These are phyloP conservation scores for Rhinogobio ventralis DNA, from an alignment of 2,797 vertebrate species.

Conservation along the genomic window DNA sequence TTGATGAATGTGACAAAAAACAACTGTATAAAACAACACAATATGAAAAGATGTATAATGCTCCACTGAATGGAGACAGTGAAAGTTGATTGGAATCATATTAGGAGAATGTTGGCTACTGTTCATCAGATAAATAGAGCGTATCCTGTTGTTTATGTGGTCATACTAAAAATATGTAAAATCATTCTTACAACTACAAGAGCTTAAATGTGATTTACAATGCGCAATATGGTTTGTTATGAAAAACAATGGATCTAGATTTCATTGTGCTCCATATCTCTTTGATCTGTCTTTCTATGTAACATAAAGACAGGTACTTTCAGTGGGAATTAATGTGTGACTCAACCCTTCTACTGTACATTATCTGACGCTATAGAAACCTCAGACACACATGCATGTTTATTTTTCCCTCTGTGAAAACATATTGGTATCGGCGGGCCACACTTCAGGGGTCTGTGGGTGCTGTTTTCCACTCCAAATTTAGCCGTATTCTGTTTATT, in stretches of 20 bases:
- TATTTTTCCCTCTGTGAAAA: not conserved
- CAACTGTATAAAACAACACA: not conserved
- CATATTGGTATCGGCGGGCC: not conserved
- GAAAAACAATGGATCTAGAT: slow-evolving; percentile 7
- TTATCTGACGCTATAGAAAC: not conserved
- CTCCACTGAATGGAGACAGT: not conserved
- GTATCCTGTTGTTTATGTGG: slow-evolving; percentile 22
- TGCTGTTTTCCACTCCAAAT: slow-evolving; percentile 1
- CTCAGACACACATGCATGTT: slow-evolving; percentile 8
- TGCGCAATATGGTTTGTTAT: not conserved
- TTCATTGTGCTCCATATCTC: slow-evolving; percentile 13
- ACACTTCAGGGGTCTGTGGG: not conserved
- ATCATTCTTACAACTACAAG: slow-evolving; percentile 8
- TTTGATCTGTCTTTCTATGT: not conserved
- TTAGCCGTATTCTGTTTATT: not conserved
- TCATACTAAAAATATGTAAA: not conserved
- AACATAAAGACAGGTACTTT: slow-evolving; percentile 31
- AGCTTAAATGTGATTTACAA: not conserved
- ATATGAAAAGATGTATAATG: not conserved
- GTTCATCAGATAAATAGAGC: slow-evolving; percentile 9
- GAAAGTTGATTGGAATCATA: not conserved
- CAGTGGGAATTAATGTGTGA: not conserved
- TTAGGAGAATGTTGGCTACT: not conserved
- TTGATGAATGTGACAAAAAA: not conserved
- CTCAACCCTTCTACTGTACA: not conserved